phyloP scores from a whole-genome alignment of 2,113 vertebrate species.

The Crotalus helleri region DNA sequence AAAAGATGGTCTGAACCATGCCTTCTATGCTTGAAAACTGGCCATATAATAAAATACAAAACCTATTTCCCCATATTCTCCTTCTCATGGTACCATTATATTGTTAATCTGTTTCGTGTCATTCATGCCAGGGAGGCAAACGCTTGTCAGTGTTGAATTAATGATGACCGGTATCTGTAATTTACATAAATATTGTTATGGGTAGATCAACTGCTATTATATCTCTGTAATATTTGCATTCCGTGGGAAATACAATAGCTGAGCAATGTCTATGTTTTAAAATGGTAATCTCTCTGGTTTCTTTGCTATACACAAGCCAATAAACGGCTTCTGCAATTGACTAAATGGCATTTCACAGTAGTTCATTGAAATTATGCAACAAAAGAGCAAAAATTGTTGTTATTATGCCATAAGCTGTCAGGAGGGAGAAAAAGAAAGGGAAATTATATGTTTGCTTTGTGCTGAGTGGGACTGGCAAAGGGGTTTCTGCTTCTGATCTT shows the following conservation, averaged over 20 bases:
- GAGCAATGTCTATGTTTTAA: slow-evolving; percentile 13
- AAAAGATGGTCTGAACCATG: background rate
- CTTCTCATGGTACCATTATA: background rate
- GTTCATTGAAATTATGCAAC: slow-evolving; percentile 61
- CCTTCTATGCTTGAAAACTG: background rate
- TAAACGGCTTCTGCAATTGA: slow-evolving; percentile 49
- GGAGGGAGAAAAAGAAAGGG: background rate
- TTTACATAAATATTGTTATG: background rate
- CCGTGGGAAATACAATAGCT: rapidly evolving
- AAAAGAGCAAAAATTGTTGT: slow-evolving; percentile 48
- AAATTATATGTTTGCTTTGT: slow-evolving; percentile 23
- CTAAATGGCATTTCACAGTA: slow-evolving; percentile 47
- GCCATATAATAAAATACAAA: background rate
- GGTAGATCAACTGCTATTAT: slow-evolving; percentile 33
- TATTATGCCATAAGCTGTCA: slow-evolving; percentile 35
- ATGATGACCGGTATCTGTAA: background rate
- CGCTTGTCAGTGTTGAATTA: background rate
- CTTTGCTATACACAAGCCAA: slow-evolving; percentile 50
- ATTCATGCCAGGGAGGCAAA: background rate
- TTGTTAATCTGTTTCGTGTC: slow-evolving; percentile 8
- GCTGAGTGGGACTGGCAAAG: slow-evolving; percentile 8
- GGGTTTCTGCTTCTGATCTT: background rate
- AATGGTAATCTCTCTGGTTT: slow-evolving; percentile 39
- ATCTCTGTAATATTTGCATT: slow-evolving; percentile 6
- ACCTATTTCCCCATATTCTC: background rate